phyloP scores from a whole-genome alignment of 1,140 invertebrate genomes.

The Harpegnathos saltator region DNA sequence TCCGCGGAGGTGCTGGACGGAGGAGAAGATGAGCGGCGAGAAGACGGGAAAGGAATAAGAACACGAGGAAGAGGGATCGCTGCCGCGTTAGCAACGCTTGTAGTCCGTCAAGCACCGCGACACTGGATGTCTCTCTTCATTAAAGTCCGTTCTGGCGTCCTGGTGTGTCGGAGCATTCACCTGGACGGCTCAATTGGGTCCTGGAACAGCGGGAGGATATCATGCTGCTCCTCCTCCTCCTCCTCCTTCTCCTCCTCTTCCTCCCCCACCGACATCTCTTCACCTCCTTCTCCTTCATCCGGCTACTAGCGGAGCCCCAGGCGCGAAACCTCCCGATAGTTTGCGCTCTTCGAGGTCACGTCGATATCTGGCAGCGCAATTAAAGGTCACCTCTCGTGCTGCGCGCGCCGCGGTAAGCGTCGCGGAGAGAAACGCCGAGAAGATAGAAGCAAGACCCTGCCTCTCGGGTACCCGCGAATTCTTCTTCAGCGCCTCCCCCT shows the following conservation, averaged over 20 bases:
- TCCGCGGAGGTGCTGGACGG: conserved; percentile 14
- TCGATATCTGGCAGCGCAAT: conserved; percentile 56
- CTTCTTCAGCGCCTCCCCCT: conserved; percentile 17
- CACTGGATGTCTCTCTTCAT: conserved; percentile 78
- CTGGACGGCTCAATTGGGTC: conserved; percentile 76
- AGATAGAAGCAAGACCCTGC: conserved; percentile 12
- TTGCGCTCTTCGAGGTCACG: conserved; percentile 41
- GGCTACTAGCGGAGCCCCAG: conserved; percentile 43
- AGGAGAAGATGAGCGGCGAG: conserved; percentile 56
- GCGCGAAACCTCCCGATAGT: conserved; percentile 51
- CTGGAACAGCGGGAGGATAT: conserved; percentile 61
- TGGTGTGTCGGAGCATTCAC: conserved; percentile 70
- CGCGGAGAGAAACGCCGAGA: conserved; percentile 32
- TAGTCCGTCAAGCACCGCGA: conserved; percentile 73
- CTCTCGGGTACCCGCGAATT: conserved; percentile 11
- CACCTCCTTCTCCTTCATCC: conserved; percentile 27
- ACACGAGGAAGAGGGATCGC: conserved; percentile 58
- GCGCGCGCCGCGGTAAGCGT: background rate
- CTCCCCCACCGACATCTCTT: background rate
- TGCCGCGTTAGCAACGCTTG: conserved; percentile 78
- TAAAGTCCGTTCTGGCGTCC: conserved; percentile 74
- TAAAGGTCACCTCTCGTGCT: conserved; percentile 65
- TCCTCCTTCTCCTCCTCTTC: conserved; percentile 28
- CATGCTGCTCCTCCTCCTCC: conserved; percentile 22
- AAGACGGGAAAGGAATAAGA: conserved; percentile 48